A percentile compares a stretch with the other conserved stretches of the same genome.
phyloP scores from a whole-genome alignment of 2,797 vertebrate genomes.

The Sebastes cheni region DNA sequence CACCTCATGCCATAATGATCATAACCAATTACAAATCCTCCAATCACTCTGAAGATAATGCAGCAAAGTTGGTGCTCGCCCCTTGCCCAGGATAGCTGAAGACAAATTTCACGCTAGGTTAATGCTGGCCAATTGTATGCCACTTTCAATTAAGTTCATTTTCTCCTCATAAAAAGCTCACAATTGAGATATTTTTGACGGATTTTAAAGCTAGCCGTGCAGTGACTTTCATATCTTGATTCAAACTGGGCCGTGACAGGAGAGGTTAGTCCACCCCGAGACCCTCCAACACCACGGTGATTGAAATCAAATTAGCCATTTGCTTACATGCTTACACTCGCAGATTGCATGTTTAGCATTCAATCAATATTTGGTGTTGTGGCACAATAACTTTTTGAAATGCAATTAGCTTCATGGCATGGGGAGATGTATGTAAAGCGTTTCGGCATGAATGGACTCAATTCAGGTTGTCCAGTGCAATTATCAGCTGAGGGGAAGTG shows the following conservation, averaged over 20 bases:
- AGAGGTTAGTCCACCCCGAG: slow-evolving; percentile 49
- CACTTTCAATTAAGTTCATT: slow-evolving; percentile 81
- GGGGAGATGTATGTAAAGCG: slow-evolving; percentile 76
- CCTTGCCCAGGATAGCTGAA: slow-evolving; percentile 51
- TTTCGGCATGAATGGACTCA: slow-evolving; percentile 77
- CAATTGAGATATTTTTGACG: slow-evolving; percentile 77
- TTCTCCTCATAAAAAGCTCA: slow-evolving; percentile 64
- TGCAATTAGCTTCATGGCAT: slow-evolving; percentile 77
- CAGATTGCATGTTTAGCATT: slow-evolving; percentile 78
- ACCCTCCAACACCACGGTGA: slow-evolving; percentile 26
- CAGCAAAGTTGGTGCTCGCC: slow-evolving; percentile 60
- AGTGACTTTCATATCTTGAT: slow-evolving; percentile 69
- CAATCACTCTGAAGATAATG: slow-evolving; percentile 62
- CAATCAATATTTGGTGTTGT: slow-evolving; percentile 79
- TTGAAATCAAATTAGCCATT: slow-evolving; percentile 77
- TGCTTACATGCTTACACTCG: slow-evolving; percentile 66
- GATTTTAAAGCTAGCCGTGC: slow-evolving; percentile 63
- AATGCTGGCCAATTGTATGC: slow-evolving; percentile 78
- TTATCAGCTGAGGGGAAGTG: slow-evolving; percentile 75
- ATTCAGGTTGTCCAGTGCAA: slow-evolving; percentile 82
- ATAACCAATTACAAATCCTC: slow-evolving; percentile 69
- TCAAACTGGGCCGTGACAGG: slow-evolving; percentile 60
- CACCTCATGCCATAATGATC: slow-evolving; percentile 62
- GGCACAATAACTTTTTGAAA: slow-evolving; percentile 75
- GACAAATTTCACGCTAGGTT: slow-evolving; percentile 81